A percentile compares a stretch with the other conserved stretches of the same genome.
Conservation (phyloP, 1,140 invertebrate genomes). For the Helicoverpa zea region DNA sequence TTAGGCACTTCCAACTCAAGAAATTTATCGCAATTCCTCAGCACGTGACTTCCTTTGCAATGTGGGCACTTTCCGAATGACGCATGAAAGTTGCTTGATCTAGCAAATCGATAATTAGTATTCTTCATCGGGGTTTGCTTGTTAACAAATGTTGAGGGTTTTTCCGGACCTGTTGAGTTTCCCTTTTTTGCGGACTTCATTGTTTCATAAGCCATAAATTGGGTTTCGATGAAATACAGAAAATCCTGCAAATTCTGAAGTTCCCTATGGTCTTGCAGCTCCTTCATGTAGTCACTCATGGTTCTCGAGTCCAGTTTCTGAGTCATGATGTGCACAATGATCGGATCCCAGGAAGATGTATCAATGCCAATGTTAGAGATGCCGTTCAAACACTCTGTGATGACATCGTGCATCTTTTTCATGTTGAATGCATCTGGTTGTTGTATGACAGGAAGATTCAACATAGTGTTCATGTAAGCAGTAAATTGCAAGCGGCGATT, state of each 20-base stretch:
- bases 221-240: background rate
- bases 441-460: slow-evolving; percentile 9
- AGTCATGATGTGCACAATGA: slow-evolving; percentile 54
- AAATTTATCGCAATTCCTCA: slow-evolving; percentile 4
- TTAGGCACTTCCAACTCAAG: background rate
- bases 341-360: slow-evolving; percentile 53
- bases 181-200: background rate
- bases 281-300: background rate
- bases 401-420: slow-evolving; percentile 54
- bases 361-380: slow-evolving; percentile 52
- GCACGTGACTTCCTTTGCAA: slow-evolving; percentile 4
- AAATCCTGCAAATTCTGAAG: background rate
- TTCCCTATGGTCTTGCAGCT: background rate
- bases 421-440: slow-evolving; percentile 37
- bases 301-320: slow-evolving; percentile 49
- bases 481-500: slow-evolving; percentile 49
- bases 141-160: background rate
- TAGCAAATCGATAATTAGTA: background rate
- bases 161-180: background rate
- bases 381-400: slow-evolving; percentile 53
- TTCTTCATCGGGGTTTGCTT: background rate
- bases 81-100: background rate
- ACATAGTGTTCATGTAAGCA: slow-evolving; percentile 50
- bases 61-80: background rate
- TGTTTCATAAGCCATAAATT: slow-evolving; percentile 1